Conservation (phyloP, 2,888 invertebrate genomes). For the Melanostoma scalare region DNA sequence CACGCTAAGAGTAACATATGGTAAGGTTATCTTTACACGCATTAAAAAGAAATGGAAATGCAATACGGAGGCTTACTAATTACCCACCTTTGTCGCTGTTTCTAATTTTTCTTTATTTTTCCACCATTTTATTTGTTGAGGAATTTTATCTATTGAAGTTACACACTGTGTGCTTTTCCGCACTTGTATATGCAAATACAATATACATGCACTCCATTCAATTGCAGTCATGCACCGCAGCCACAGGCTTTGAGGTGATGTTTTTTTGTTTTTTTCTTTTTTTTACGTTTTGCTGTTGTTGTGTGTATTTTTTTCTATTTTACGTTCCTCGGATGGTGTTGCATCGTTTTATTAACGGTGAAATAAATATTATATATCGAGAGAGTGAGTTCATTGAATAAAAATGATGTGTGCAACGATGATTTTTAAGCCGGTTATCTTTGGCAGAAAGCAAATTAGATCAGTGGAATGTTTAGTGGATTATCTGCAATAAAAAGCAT, state of each 20-base stretch:
- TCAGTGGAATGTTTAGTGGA: conserved; percentile 33
- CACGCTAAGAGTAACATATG: neutral
- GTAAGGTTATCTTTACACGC: conserved; percentile 1
- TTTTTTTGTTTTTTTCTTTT: conserved; percentile 2
- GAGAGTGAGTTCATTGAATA: conserved; percentile 35
- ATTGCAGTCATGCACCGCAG: conserved; percentile 61
- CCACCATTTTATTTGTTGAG: conserved; percentile 40
- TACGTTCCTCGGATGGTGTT: conserved; percentile 38
- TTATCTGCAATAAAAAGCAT: conserved; percentile 8
- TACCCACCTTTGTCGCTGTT: conserved; percentile 55
- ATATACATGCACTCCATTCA: conserved; percentile 41
- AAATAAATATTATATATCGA: conserved; percentile 31
- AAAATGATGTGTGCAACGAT: conserved; percentile 33
- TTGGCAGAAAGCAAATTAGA: conserved; percentile 15
- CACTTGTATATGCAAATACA: conserved; percentile 48
- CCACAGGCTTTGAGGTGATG: conserved; percentile 58
- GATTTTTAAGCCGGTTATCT: conserved; percentile 39
- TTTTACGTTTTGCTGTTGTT: too few species aligned
- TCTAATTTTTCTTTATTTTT: conserved; percentile 16
- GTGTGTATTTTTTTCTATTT: conserved; percentile 28
- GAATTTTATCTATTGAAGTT: conserved; percentile 59
- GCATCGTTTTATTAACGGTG: conserved; percentile 43
- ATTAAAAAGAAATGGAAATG: conserved; percentile 39
- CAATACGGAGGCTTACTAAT: conserved; percentile 61
- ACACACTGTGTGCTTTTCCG: conserved; percentile 55